Evolutionary conservation across 2,113 vertebrate genomes (phyloP).

Genomic region (Onychostruthus taczanowskii): DNA sequence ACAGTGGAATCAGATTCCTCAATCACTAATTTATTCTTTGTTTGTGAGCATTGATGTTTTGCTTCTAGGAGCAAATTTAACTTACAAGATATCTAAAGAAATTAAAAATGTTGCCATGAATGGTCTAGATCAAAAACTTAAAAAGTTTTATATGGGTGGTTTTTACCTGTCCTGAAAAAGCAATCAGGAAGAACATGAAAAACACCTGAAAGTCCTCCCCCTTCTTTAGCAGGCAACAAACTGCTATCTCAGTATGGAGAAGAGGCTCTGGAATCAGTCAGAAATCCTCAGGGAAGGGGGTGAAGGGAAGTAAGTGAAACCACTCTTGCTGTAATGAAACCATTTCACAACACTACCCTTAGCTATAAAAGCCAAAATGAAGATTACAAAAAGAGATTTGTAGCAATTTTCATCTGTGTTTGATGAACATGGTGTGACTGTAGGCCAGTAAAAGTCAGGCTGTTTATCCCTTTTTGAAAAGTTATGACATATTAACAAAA

Average conservation of each 20-base stretch:
- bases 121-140: neutral
- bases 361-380: neutral
- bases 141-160: neutral
- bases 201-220: neutral
- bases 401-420: neutral
- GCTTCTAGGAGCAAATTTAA: neutral
- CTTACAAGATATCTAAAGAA: neutral
- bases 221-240: neutral
- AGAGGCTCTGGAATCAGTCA: neutral
- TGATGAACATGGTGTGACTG: neutral
- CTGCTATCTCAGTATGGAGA: neutral
- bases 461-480: constrained; percentile 14
- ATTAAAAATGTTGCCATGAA: neutral
- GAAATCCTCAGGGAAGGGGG: neutral
- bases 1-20: neutral
- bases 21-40: neutral
- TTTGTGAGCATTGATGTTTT: neutral
- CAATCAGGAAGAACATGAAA: neutral
- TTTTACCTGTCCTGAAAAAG: neutral
- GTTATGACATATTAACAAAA: constrained; percentile 9
- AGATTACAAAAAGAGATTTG: constrained; percentile 2
- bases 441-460: constrained; percentile 2
- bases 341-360: neutral
- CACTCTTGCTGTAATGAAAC: neutral
- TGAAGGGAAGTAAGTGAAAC: neutral